Evolutionary conservation across 2,888 invertebrate species (phyloP).

Genomic region (Macroteleia sp.): DNA sequence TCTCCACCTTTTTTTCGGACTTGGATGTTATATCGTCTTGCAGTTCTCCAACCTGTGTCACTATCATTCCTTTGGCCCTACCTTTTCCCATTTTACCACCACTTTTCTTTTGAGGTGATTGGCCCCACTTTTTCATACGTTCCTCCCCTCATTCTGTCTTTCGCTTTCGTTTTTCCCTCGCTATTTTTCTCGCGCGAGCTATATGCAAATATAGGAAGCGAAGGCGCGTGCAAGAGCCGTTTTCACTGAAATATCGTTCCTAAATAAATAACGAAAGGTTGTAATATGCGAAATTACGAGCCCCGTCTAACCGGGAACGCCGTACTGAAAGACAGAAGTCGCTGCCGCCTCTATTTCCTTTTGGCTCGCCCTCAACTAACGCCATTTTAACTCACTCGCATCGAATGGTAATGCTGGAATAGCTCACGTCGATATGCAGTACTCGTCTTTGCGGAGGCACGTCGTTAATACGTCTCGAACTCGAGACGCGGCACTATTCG

Average conservation of each 20-base stretch:
- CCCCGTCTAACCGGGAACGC: conserved; percentile 54
- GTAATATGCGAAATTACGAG: conserved; percentile 79
- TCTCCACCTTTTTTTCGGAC: conserved; percentile 56
- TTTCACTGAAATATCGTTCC: conserved; percentile 78
- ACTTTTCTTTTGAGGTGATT: conserved; percentile 45
- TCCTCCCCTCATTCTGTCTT: conserved; percentile 16
- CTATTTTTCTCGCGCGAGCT: conserved; percentile 41
- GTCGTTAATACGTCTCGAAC: conserved; percentile 70
- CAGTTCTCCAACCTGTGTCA: conserved; percentile 53
- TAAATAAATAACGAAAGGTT: conserved; percentile 79
- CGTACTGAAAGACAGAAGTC: conserved; percentile 39
- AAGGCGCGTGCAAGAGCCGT: conserved; percentile 73
- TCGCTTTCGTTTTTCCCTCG: conserved; percentile 8
- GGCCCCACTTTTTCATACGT: conserved; percentile 35
- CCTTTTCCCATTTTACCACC: conserved; percentile 34
- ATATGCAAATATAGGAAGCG: conserved; percentile 66
- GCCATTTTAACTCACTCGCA: conserved; percentile 73
- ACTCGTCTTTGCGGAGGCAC: conserved; percentile 68
- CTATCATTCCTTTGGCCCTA: conserved; percentile 43
- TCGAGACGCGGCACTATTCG: conserved; percentile 63
- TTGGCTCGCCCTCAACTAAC: conserved; percentile 65
- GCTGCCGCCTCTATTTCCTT: conserved; percentile 40
- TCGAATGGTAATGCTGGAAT: conserved; percentile 67
- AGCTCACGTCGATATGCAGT: conserved; percentile 67
- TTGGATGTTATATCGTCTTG: conserved; percentile 60